These are phyloP conservation scores for Monochamus saltuarius DNA, from an alignment of 1,140 invertebrate genomes.

Conservation along the genomic window DNA sequence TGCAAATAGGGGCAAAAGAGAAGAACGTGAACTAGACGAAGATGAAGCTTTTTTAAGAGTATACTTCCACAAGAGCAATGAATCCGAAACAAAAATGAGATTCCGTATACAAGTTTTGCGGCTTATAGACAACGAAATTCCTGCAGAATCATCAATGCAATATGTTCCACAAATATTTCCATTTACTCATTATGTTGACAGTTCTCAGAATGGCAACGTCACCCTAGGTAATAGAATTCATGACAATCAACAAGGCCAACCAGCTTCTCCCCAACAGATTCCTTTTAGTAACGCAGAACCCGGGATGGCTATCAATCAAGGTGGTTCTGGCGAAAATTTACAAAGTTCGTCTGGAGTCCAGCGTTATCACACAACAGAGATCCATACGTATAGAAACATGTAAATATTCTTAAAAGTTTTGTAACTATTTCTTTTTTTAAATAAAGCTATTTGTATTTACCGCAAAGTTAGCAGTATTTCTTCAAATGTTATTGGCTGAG, in stretches of 20 bases:
- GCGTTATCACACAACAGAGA: conserved; percentile 1
- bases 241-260: background rate
- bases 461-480: conserved; percentile 1
- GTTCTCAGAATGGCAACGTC: background rate
- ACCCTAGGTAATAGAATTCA: background rate
- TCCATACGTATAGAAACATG: background rate
- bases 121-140: conserved; percentile 5
- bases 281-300: no score
- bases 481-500: background rate
- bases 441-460: background rate
- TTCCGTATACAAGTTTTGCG: conserved; percentile 10
- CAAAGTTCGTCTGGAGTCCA: background rate
- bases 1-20: no score
- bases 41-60: conserved; percentile 17
- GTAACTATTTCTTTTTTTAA: background rate
- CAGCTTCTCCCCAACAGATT: no score
- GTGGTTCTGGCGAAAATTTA: background rate
- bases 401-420: background rate
- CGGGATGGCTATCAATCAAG: background rate
- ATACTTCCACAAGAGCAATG: conserved; percentile 7
- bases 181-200: background rate
- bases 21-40: no score
- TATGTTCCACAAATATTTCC: background rate
- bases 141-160: background rate
- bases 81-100: conserved; percentile 12